phyloP scores from a whole-genome alignment of 2,888 invertebrate species.

The Dyspetes luteomarginatus region DNA sequence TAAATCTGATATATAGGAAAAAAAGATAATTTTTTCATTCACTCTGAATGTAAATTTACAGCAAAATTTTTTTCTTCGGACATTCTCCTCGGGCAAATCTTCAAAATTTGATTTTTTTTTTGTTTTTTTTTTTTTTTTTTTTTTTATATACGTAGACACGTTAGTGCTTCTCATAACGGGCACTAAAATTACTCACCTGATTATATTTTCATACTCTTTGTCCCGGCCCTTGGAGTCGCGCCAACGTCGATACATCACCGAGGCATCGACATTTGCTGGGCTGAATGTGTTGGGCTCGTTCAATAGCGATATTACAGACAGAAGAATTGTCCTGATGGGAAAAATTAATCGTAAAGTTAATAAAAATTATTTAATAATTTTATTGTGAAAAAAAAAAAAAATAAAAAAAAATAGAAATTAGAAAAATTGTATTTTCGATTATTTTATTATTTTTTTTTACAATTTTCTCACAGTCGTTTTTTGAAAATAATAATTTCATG shows the following conservation, averaged over 20 bases:
- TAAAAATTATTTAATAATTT: neutral
- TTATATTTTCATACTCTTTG: conserved; percentile 99
- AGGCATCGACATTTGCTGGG: conserved; percentile 99
- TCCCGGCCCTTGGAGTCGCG: conserved; percentile 98
- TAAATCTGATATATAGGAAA: too few species aligned
- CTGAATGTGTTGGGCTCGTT: conserved; percentile 99
- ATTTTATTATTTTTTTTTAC: neutral
- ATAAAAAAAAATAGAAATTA: neutral
- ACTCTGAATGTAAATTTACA: too few species aligned
- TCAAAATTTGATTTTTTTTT: too few species aligned
- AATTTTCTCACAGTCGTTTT: too few species aligned
- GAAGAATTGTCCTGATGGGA: conserved; percentile 91
- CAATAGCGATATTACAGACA: conserved; percentile 98
- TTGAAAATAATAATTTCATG: too few species aligned
- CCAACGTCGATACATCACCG: conserved; percentile 99
- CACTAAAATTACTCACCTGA: conserved; percentile 87
- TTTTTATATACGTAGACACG: neutral
- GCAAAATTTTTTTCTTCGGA: too few species aligned
- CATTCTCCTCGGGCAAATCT: too few species aligned
- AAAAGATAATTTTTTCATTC: too few species aligned
- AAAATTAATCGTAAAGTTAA: conserved; percentile 21
- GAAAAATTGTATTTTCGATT: neutral
- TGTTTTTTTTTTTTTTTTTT: too few species aligned
- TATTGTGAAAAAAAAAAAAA: conserved; percentile 9
- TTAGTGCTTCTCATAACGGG: neutral